phyloP scores from a whole-genome alignment of 1,140 invertebrate species.

The Nasonia giraulti region DNA sequence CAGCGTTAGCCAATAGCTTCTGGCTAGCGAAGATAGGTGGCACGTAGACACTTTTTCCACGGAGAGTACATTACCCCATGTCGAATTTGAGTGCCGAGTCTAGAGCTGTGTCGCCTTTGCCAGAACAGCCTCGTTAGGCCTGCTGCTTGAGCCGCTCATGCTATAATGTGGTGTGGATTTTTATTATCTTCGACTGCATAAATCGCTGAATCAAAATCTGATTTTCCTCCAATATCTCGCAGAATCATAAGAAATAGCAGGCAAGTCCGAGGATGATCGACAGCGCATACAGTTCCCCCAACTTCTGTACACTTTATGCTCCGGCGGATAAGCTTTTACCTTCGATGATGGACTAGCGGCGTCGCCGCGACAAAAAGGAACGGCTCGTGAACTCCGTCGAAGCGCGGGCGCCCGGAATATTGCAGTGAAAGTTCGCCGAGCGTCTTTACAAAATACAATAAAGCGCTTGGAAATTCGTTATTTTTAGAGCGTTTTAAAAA shows the following conservation, averaged over 20 bases:
- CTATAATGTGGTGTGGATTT: too few species aligned
- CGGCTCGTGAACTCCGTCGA: background rate
- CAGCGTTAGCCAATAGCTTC: too few species aligned
- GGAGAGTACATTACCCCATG: too few species aligned
- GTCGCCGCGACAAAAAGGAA: background rate
- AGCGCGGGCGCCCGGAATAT: background rate
- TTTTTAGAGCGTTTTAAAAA: slow-evolving; percentile 12
- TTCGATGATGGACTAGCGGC: slow-evolving; percentile 2
- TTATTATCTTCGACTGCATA: too few species aligned
- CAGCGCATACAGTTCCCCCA: background rate
- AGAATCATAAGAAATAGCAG: background rate
- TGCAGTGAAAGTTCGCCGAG: background rate
- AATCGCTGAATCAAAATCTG: too few species aligned
- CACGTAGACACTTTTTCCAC: too few species aligned
- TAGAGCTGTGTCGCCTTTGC: too few species aligned
- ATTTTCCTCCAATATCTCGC: too few species aligned
- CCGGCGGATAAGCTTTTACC: background rate
- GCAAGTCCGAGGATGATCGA: background rate
- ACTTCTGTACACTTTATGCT: background rate
- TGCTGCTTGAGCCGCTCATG: too few species aligned
- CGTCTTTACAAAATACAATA: background rate
- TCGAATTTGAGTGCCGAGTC: too few species aligned
- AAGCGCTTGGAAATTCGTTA: background rate
- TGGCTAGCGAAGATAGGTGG: too few species aligned
- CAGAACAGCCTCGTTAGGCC: too few species aligned